Evolutionary conservation across 2,797 vertebrate species (phyloP).

Genomic region (Galagoides demidoff): DNA sequence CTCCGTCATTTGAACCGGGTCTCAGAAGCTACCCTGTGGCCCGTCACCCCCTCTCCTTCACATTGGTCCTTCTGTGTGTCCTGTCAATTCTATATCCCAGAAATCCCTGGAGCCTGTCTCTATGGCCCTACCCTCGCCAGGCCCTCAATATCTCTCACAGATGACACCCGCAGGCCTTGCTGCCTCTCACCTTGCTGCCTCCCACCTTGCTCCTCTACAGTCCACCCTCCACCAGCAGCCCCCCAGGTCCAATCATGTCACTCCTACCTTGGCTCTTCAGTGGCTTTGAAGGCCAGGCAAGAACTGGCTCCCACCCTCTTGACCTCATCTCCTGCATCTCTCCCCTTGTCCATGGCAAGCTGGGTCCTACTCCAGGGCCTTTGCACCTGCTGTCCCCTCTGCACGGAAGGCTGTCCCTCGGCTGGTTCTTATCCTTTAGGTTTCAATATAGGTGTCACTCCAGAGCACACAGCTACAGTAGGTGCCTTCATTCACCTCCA

Average conservation of each 20-base stretch:
- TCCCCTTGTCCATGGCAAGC: not conserved
- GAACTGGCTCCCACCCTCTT: not conserved
- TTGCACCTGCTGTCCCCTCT: not conserved
- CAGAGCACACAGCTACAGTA: not conserved
- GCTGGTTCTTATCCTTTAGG: not conserved
- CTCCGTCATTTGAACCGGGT: not conserved
- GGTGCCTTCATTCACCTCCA: not conserved
- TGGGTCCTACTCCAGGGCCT: not conserved
- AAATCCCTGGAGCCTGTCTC: not conserved
- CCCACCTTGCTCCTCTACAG: not conserved
- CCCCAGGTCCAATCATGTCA: not conserved
- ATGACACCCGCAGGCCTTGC: not conserved
- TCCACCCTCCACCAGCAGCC: not conserved
- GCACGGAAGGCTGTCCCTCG: not conserved
- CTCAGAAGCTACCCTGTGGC: not conserved
- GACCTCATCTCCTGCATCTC: not conserved
- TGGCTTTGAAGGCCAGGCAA: not conserved
- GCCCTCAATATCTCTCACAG: not conserved
- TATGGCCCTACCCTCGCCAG: not conserved
- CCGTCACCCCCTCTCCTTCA: not conserved
- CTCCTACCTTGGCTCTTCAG: not conserved
- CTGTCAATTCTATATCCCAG: not conserved
- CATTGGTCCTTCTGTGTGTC: accelerated
- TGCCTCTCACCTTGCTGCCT: no score
- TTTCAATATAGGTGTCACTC: not conserved